A percentile compares a stretch with the other conserved stretches of the same genome.
Evolutionary conservation across 1,140 invertebrate species (phyloP).

Genomic region (Araneus ventricosus): DNA sequence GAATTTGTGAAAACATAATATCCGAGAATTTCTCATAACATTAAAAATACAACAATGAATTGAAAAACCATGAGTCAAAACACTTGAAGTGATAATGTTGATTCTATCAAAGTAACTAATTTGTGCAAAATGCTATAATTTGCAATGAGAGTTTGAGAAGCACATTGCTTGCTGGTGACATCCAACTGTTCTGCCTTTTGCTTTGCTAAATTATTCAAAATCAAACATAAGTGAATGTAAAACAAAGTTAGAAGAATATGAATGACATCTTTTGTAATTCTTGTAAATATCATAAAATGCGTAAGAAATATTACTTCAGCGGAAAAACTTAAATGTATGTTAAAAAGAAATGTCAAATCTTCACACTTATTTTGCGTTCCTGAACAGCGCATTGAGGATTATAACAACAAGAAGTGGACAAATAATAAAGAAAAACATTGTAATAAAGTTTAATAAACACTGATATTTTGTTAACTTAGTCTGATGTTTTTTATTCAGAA

Average conservation of each 20-base stretch:
- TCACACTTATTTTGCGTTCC: not conserved
- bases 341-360: not conserved
- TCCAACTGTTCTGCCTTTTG: not conserved
- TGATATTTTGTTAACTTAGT: not conserved
- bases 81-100: not conserved
- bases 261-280: not conserved
- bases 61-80: not conserved
- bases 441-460: not conserved
- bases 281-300: not conserved
- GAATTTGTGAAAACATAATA: not conserved
- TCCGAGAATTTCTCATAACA: not conserved
- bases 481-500: not conserved
- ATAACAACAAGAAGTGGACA: not conserved
- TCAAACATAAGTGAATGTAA: not conserved
- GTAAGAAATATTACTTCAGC: not conserved
- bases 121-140: not conserved
- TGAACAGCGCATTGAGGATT: not conserved
- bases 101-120: not conserved
- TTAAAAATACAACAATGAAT: not conserved
- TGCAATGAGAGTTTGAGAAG: not conserved
- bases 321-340: not conserved
- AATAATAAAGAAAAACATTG: not conserved
- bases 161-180: not conserved
- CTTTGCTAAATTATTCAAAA: not conserved
- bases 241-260: slow-evolving; percentile 9